Conservation (phyloP, 1,140 invertebrate genomes). For the Sinella curviseta region DNA sequence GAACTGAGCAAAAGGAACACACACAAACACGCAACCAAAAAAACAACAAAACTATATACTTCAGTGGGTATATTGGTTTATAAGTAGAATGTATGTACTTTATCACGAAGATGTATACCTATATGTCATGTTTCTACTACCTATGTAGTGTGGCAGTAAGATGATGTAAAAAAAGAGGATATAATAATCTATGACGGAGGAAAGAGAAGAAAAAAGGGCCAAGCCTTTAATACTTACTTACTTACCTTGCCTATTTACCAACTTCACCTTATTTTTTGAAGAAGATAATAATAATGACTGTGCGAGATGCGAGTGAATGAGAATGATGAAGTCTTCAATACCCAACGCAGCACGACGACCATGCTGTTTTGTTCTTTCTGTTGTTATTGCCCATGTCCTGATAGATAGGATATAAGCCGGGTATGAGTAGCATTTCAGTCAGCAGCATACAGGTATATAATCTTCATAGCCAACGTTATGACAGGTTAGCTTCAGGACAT, state of each 20-base stretch:
- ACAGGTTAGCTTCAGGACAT: slow-evolving; percentile 16
- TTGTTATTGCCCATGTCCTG: too few relatives aligned
- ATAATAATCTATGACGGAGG: not conserved
- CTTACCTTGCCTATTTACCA: not conserved
- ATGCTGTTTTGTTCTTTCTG: too few relatives aligned
- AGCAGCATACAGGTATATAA: too few relatives aligned
- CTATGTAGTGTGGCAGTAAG: too few relatives aligned
- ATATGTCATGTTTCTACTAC: too few relatives aligned
- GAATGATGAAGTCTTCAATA: not conserved
- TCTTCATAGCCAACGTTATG: not conserved
- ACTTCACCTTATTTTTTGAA: too few relatives aligned
- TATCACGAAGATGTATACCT: too few relatives aligned
- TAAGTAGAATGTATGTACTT: too few relatives aligned
- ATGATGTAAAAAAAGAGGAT: not conserved
- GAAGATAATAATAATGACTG: too few relatives aligned
- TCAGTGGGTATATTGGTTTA: not conserved
- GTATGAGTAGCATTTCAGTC: not conserved
- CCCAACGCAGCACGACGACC: too few relatives aligned
- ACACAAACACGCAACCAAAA: not conserved
- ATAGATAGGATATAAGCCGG: too few relatives aligned
- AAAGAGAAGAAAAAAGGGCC: slow-evolving; percentile 6
- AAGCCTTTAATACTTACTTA: slow-evolving; percentile 5
- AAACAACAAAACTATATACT: not conserved
- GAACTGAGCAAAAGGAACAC: slow-evolving; percentile 2
- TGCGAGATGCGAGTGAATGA: too few relatives aligned